Conservation (phyloP, 2,113 vertebrate genomes). For the Cygnus atratus region DNA sequence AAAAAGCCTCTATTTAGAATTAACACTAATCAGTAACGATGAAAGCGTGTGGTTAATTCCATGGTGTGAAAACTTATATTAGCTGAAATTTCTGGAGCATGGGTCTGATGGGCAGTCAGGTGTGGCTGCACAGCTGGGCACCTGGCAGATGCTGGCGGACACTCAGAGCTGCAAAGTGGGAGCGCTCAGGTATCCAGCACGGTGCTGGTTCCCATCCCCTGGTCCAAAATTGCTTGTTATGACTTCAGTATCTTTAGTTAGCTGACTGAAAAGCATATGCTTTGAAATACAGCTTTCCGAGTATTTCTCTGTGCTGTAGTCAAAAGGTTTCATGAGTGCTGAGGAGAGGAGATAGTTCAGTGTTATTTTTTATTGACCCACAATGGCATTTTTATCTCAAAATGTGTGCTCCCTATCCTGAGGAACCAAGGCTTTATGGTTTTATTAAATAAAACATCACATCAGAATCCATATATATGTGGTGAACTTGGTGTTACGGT, state of each 20-base stretch:
- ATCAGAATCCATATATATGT: background rate
- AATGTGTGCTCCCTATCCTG: background rate
- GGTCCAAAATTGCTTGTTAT: background rate
- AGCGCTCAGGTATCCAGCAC: background rate
- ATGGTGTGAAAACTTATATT: background rate
- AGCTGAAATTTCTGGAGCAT: background rate
- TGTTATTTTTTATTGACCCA: background rate
- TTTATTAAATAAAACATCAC: background rate
- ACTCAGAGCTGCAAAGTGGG: background rate
- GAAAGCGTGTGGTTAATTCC: background rate
- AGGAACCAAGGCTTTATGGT: background rate
- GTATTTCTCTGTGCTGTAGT: background rate
- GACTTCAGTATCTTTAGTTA: background rate
- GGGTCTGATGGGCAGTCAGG: accelerated
- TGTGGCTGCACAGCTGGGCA: background rate
- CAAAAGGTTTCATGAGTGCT: background rate
- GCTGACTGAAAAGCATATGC: background rate
- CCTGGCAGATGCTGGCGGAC: background rate
- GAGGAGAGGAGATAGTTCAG: background rate
- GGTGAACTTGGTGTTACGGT: background rate
- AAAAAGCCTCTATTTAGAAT: background rate
- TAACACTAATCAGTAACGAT: background rate
- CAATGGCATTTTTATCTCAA: background rate
- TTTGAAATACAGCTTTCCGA: background rate
- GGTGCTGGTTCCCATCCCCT: background rate